Base-by-base conservation (phyloP, 2,113 vertebrate species). In the Ahaetulla prasina region DNA sequence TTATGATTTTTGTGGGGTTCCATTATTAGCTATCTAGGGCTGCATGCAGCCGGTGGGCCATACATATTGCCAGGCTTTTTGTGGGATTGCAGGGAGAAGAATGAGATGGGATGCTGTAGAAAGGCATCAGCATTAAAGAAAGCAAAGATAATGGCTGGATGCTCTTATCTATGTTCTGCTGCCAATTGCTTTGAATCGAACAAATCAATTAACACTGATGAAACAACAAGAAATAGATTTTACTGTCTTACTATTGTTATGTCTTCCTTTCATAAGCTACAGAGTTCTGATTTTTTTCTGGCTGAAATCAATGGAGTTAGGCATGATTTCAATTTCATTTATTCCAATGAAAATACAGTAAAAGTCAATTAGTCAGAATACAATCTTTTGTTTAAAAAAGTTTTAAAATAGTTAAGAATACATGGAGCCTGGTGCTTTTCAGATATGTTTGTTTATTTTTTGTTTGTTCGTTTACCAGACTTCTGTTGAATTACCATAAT, bases 141-240 rank as follows among this genome's bases (percentile, higher is more conserved):
- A n/a, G 8, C 23, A 45, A 12, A 6, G n/a, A 53, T 74, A 30
- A 55, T 27, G 14, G n/a, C 16, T 60, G 30, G 54, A n/a, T n/a
- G 85, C 92, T 94, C 84, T 93, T 89, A 60, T 85, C 94, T 96
- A 87, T 89, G 92, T 52, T 27, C 90, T 95, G 89, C 90, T 95
- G 89, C 49, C 93, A 95, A 43, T 57, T 92, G 89, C 47, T n/a
- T 47, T 95, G 53, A 60, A 45, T 85, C 93, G 86, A 89, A 92
- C n/a, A 86, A 89, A 87, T 63, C 74, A 92, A 55, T 95, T 55
- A 95, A 95, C 91, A 74, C 85, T 92, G 94, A 88, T 1, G n/a
- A 92, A 57, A 52, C 93, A 57, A 22, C 0, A 39, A 54, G 55
- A 94, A 57, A 49, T 0, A 91, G 88, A 84, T 39, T 27, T n/a